Conservation (phyloP, 2,797 vertebrate species). For the Rhincodon typus region DNA sequence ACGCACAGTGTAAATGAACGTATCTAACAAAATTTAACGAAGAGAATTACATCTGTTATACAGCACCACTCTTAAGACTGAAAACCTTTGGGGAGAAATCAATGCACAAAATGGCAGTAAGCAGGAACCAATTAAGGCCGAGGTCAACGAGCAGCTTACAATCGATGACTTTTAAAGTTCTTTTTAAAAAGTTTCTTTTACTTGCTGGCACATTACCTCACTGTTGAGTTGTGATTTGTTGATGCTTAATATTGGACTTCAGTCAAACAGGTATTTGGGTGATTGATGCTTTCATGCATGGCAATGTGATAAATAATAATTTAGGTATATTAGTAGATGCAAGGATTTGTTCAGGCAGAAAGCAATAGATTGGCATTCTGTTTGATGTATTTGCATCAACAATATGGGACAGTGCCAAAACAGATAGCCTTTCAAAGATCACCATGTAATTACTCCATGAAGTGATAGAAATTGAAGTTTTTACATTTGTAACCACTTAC, state of each 20-base stretch:
- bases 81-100: neutral
- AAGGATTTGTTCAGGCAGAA: neutral
- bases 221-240: neutral
- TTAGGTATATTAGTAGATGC: neutral
- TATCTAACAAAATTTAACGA: neutral
- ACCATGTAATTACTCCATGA: neutral
- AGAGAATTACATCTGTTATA: neutral
- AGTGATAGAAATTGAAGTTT: neutral
- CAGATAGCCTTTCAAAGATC: neutral
- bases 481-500: conserved; percentile 27
- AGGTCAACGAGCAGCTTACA: neutral
- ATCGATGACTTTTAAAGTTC: neutral
- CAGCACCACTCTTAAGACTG: neutral
- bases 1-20: neutral
- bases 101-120: neutral
- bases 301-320: neutral
- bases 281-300: neutral
- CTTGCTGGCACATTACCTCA: neutral
- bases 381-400: neutral
- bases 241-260: neutral
- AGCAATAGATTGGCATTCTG: neutral
- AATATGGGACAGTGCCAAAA: neutral
- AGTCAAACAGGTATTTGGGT: neutral
- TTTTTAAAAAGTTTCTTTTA: neutral
- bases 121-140: neutral